Conservation (phyloP, 2,113 vertebrate genomes). For the Heterocephalus glaber region DNA sequence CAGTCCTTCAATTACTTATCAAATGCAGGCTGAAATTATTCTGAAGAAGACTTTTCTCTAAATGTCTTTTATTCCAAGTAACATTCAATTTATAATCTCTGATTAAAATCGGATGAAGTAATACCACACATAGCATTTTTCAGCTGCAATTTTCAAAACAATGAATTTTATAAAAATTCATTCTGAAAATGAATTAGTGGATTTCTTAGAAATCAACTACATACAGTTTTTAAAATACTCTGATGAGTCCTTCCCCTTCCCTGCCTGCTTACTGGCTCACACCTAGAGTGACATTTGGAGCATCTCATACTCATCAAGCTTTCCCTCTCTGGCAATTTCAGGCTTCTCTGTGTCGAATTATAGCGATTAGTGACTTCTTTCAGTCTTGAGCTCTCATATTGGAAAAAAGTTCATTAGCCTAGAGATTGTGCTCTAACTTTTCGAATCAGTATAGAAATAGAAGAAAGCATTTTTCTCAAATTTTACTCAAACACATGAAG, state of each 20-base stretch:
- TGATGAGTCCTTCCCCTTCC: constrained; percentile 47
- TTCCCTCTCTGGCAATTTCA: constrained; percentile 8
- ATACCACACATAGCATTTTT: not conserved
- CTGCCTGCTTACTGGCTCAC: not conserved
- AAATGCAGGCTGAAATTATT: not conserved
- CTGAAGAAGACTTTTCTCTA: not conserved
- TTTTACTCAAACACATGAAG: not conserved
- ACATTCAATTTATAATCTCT: not conserved
- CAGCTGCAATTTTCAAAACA: constrained; percentile 38
- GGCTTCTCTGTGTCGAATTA: not conserved
- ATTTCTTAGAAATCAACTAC: constrained; percentile 35
- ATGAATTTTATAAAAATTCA: constrained; percentile 28
- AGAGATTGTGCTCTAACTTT: not conserved
- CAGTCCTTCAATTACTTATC: not conserved
- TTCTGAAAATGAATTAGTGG: not conserved
- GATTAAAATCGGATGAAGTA: constrained; percentile 28
- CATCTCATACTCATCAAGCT: constrained; percentile 32
- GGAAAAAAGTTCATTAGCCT: constrained; percentile 32
- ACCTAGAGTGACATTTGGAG: constrained; percentile 14
- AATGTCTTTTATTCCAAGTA: constrained; percentile 1
- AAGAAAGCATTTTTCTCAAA: constrained; percentile 36
- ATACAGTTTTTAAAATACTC: constrained; percentile 45
- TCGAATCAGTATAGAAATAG: constrained; percentile 36
- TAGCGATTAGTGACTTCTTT: constrained; percentile 49
- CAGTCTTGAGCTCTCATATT: constrained; percentile 13